phyloP scores from a whole-genome alignment of 1,140 invertebrate genomes.

The Drosophila nannoptera region DNA sequence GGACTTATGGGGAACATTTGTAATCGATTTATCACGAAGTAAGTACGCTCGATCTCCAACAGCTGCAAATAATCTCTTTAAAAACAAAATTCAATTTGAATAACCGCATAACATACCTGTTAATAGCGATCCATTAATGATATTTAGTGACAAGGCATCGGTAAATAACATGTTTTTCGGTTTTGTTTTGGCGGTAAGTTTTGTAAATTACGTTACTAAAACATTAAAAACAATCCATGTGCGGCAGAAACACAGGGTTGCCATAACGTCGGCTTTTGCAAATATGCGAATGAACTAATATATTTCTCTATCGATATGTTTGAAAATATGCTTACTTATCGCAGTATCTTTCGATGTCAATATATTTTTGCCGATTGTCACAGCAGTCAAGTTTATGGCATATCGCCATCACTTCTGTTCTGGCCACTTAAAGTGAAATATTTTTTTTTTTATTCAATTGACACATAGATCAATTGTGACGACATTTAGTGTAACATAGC shows the following conservation, averaged over 20 bases:
- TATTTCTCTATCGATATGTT: constrained; percentile 10
- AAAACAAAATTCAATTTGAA: background rate
- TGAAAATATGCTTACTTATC: background rate
- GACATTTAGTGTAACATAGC: constrained; percentile 19
- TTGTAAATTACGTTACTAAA: too few species aligned
- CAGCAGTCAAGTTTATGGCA: background rate
- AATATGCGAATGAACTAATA: background rate
- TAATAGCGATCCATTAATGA: background rate
- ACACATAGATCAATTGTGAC: constrained; percentile 2
- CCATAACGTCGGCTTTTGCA: too few species aligned
- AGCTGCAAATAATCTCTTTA: constrained; percentile 21
- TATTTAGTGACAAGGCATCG: background rate
- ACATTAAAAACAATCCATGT: too few species aligned
- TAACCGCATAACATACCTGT: constrained; percentile 1
- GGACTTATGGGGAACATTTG: constrained; percentile 19
- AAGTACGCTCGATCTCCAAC: constrained; percentile 49
- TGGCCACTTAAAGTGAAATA: background rate
- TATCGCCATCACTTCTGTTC: constrained; percentile 19
- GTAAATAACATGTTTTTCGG: background rate
- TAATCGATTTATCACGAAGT: background rate
- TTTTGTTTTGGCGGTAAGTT: background rate
- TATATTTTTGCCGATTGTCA: constrained; percentile 8
- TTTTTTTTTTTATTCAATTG: constrained; percentile 12
- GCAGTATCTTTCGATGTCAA: constrained; percentile 4
- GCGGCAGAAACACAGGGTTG: too few species aligned